Conservation (phyloP, 2,797 vertebrate species). For the Sardinella longiceps region DNA sequence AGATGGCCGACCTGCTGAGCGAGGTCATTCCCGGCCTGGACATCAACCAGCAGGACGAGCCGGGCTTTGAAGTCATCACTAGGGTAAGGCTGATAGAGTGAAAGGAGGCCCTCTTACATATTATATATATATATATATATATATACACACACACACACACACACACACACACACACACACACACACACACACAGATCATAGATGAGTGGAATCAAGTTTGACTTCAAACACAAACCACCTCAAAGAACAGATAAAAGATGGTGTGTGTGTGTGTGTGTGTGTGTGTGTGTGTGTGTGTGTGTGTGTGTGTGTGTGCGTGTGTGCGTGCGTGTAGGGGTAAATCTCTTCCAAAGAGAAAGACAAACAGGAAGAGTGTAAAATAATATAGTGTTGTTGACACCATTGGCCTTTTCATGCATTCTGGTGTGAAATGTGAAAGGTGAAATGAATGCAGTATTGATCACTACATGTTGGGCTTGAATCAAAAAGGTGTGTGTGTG, state of each 20-base stretch:
- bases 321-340: too few relatives aligned
- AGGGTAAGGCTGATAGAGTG: constrained; percentile 72
- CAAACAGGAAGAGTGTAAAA: neutral
- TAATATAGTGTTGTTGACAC: neutral
- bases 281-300: neutral
- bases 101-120: neutral
- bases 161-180: neutral
- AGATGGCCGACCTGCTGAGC: constrained; percentile 79
- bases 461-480: too few relatives aligned
- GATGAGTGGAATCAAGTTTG: constrained; percentile 15
- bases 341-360: neutral
- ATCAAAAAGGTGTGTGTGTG: too few relatives aligned
- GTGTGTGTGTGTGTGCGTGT: neutral
- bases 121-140: neutral
- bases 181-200: neutral
- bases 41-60: constrained; percentile 85
- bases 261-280: neutral
- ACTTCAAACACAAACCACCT: neutral
- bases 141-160: neutral
- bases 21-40: constrained; percentile 81
- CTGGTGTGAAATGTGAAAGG: neutral
- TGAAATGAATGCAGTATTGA: too few relatives aligned
- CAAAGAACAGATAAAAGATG: neutral
- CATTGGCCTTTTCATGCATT: too few relatives aligned
- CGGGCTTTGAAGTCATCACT: constrained; percentile 85